Evolutionary conservation across 1,140 invertebrate species (phyloP), one percentile per base, ranked within the genome.

Genomic region (Lordiphosa mommai): DNA sequence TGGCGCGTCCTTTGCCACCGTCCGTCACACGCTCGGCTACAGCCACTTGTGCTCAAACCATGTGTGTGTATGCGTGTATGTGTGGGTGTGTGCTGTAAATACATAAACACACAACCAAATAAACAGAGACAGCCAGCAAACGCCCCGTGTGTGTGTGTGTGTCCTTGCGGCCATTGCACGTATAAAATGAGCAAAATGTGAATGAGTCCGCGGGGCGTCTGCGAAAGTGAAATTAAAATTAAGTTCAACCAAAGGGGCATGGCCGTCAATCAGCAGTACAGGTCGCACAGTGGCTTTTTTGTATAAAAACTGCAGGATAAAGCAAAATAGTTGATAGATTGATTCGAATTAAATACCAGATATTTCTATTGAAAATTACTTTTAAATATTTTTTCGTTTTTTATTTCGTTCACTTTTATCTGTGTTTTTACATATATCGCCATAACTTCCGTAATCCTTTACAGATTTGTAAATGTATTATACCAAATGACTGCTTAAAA

Each of bases 201-300:
- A 38, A 38, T 44, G 32, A 30, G 58, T 36, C 36, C 29, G 37
- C 49, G 57, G 17, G 13, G 50, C 56, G 49, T 30, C 43, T 23
- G 43, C 14, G 48, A 84, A 84, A 82, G 77, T 82, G 72, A 72
- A 82, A 82, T 82, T 82, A 82, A 82, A 82, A 76, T 66, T 84
- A 72, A 76, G 65, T 84, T 61, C 34, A 23, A 46, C 44, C 7
- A 66, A 61, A 48, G 9, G 41, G 64, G 70, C 61, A 58, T 60
- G 71, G 40, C 44, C 47, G 48, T 82, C 76, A 76, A 82, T 82
- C 71, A 68, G 61, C 52, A 67, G 40, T 47, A 41, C 33, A 33
- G 7, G 36, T 37, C 12, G 40, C 23, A 27, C 23, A 27, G 23
- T 27, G 23, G 20, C 4, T 23, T 5, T 5, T 23, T 23, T 23